Base-by-base conservation (phyloP, 2,888 invertebrate genomes). In the Chymomyza caudatula region DNA sequence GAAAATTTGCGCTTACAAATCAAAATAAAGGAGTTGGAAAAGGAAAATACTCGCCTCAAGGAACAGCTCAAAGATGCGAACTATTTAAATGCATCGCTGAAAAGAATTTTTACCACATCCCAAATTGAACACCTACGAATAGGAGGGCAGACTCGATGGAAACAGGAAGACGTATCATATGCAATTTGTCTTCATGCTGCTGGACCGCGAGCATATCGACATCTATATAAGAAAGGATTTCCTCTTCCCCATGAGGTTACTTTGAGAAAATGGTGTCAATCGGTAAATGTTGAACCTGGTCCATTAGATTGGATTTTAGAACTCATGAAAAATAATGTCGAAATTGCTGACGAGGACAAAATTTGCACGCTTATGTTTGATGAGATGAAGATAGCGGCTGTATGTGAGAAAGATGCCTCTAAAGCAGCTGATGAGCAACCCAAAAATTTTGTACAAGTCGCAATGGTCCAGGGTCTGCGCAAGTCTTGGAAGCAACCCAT, bases 401-500 rank as follows among this genome's bases (percentile, higher is more conserved):
- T 3, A 6, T 17, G 6, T 15, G 51, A 51, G 20, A 17, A 1
- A 13, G 20, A 51, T 5, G 4, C 19, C 1, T 15, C 25, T 11
- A 37, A 5, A 4, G 17, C 29, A 17, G 5, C 17, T 3, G 5
- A 3, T 3, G 2, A 19, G 2, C 29, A 1, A 2, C 23, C n/a
- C 13, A 3, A 19, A 8, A 17, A 42, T 4, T 42, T 15, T 43
- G 60, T 60, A 0, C 60, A 54, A 25, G 53, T 60, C 2, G 60
- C 44, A 0, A 60, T 60, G 53, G 53, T 25, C 2, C 60, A 53
- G 13, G 53, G 60, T 2, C 20, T 60, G 0, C 17, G 25, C 0
- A 53, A 53, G 13, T 17, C 60, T 2, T 60, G 60, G 60, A 42
- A 44, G 13, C 42, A 60, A 13, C 22, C 44, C 4, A n/a, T 60